Base-by-base conservation (phyloP, 2,888 invertebrate species). In the Thumatha senex region DNA sequence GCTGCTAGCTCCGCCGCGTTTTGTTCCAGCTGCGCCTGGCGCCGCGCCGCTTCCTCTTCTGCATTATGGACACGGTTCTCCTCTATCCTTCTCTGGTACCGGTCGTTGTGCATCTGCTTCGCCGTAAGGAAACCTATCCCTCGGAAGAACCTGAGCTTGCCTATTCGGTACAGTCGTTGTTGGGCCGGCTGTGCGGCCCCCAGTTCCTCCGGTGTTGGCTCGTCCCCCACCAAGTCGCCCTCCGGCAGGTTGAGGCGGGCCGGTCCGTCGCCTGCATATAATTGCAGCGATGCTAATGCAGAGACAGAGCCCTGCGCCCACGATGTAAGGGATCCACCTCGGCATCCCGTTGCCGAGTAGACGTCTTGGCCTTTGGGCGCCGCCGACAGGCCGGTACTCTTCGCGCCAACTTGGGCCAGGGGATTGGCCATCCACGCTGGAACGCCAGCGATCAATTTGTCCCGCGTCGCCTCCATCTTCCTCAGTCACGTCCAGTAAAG, bases 271-370 rank as follows among this genome's bases (percentile, higher is more conserved):
- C 40, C 39, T 8, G 39, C 49, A 49, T 49, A 49, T 9, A 49
- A 29, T 30, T 49, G 49, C 12, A 49, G 38, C 0, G 49, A 49
- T 12, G 49, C 49, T 39, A 49, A 49, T 5, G 43, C 24, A 10
- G 49, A 40, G 1, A 38, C 34, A 43, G 49, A 49, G 7, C 49
- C 49, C 47, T 47, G 47, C 47, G 47, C 47, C 47, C 47, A 47
- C 11, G 47, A 47, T 1, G 47, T 47, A 47, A 30, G 18, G 15
- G 15, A 31, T 2, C 47, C 47, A 15, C 47, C 47, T 7, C 47
- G 40, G 13, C 40, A 47, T 2, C 47, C 47, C 3, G 47, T 47
- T 1, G 40, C 40, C 2, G 47, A 47, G 33, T 47, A 47, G 5
- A 47, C 38, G 47, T 47, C 47, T 40, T 47, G 47, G 10, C 47